Conservation (phyloP, 2,888 invertebrate species). For the Mythimna ferrago region DNA sequence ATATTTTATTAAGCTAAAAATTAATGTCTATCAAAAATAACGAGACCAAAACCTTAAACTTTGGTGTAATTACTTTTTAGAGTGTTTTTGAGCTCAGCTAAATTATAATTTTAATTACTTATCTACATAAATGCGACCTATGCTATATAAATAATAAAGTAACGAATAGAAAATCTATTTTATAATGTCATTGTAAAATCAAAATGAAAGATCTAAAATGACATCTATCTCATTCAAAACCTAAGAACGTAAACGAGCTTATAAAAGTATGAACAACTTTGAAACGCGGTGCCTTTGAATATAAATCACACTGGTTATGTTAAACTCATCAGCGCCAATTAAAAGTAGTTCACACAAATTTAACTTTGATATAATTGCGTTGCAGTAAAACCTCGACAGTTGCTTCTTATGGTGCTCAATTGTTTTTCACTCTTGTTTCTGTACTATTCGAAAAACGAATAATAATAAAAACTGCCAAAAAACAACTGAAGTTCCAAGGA, state of each 20-base stretch:
- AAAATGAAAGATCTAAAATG: background rate
- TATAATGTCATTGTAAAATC: no score
- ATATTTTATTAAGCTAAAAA: no score
- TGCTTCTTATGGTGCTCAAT: slow-evolving; percentile 28
- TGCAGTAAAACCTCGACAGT: slow-evolving; percentile 15
- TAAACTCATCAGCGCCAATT: slow-evolving; percentile 43
- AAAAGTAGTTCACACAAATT: slow-evolving; percentile 44
- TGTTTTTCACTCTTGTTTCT: background rate
- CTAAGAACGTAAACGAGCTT: slow-evolving; percentile 20
- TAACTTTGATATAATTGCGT: slow-evolving; percentile 35
- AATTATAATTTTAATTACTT: no score
- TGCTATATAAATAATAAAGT: no score
- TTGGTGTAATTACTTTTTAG: no score
- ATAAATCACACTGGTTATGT: slow-evolving; percentile 46
- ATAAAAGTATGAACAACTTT: slow-evolving; percentile 33
- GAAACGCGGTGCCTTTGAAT: slow-evolving; percentile 24
- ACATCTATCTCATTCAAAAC: slow-evolving; percentile 26
- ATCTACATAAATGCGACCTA: no score
- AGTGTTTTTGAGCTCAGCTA: no score
- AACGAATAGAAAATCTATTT: no score
- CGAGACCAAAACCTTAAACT: no score
- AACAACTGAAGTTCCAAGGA: no score
- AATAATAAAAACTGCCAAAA: background rate
- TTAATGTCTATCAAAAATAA: no score
- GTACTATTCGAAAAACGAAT: background rate